Evolutionary conservation across 2,888 invertebrate genomes (phyloP).

Genomic region (Cylindroiulus punctatus): DNA sequence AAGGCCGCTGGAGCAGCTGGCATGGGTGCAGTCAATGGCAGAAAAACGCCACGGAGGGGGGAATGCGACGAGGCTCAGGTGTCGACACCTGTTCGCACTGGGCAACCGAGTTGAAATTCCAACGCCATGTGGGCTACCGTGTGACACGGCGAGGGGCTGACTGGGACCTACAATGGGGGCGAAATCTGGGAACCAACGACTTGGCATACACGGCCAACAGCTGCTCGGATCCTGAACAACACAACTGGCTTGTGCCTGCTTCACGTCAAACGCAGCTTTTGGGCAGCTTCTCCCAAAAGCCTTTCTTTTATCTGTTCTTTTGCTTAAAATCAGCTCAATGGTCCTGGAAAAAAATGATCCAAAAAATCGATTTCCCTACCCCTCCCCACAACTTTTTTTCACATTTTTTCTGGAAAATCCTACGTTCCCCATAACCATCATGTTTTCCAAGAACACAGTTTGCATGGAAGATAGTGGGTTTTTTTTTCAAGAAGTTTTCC

Average conservation of each 20-base stretch:
- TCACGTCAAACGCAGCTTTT: neutral
- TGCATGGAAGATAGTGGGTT: too few relatives aligned
- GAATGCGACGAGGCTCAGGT: constrained; percentile 12
- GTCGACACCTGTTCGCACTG: constrained; percentile 24
- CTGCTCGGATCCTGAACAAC: neutral
- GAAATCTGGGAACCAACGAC: neutral
- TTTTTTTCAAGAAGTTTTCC: too few relatives aligned
- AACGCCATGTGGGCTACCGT: constrained; percentile 22
- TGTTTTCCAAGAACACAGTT: too few relatives aligned
- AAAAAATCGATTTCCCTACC: neutral
- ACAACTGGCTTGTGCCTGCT: neutral
- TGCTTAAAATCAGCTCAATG: too few relatives aligned
- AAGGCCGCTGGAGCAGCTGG: neutral
- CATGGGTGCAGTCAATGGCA: constrained; percentile 24
- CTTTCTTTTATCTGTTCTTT: too few relatives aligned
- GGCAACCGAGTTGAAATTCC: constrained; percentile 14
- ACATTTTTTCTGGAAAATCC: too few relatives aligned
- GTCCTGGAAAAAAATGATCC: too few relatives aligned
- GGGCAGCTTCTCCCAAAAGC: neutral
- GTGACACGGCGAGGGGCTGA: neutral
- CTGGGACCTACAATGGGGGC: neutral
- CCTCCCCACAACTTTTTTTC: too few relatives aligned
- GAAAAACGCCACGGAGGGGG: neutral
- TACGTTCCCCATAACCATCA: too few relatives aligned
- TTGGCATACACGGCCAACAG: neutral